These are phyloP conservation scores for Bradypodion ventrale DNA, from an alignment of 2,797 vertebrate genomes.

Conservation along the genomic window DNA sequence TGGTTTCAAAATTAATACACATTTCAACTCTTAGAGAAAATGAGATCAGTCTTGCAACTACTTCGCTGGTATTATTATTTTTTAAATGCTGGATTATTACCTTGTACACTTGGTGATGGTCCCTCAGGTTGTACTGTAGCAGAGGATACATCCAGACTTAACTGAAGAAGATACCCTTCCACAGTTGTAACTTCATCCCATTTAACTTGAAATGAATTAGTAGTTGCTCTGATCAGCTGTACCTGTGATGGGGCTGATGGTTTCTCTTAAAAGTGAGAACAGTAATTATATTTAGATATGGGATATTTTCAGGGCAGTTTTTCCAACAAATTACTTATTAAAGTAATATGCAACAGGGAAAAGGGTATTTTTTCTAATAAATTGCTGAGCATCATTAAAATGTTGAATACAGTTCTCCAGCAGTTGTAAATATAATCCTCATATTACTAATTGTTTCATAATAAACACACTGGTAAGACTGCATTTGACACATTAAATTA, in stretches of 20 bases:
- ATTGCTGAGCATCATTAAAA: neutral
- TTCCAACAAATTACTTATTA: neutral
- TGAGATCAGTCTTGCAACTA: neutral
- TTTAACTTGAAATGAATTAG: constrained; percentile 91
- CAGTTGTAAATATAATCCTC: neutral
- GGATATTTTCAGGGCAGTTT: neutral
- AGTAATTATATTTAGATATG: constrained; percentile 40
- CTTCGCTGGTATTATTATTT: neutral
- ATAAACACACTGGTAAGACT: neutral
- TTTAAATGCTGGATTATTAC: constrained; percentile 65
- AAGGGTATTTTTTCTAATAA: neutral
- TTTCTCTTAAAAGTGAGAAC: constrained; percentile 79
- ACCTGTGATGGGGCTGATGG: constrained; percentile 88
- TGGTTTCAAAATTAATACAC: neutral
- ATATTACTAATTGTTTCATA: constrained; percentile 15
- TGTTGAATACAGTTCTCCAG: neutral
- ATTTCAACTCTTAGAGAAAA: neutral
- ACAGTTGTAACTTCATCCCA: constrained; percentile 95
- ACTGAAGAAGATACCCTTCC: constrained; percentile 91
- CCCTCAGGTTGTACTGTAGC: constrained; percentile 63
- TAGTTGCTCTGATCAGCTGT: constrained; percentile 91
- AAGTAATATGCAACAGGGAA: neutral
- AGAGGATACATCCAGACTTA: constrained; percentile 79
- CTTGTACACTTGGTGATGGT: constrained; percentile 67
- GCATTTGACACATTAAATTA: neutral